Percentiles rank a stretch among this genome's conserved stretches.
Conservation (phyloP, 2,797 vertebrate species). For the Melanotaenia parkinsoni region DNA sequence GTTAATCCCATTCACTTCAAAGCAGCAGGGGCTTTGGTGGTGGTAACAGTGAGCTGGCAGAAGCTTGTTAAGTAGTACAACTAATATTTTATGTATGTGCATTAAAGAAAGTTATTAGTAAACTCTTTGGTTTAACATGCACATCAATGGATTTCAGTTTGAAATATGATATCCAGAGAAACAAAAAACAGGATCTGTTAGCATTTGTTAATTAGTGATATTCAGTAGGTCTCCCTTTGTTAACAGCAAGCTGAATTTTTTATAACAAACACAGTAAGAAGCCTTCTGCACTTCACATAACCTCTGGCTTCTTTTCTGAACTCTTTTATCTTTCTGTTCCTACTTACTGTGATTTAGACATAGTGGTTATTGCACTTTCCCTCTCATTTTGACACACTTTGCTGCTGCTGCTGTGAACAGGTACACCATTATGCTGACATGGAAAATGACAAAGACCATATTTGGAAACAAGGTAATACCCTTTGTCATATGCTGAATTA, state of each 20-base stretch:
- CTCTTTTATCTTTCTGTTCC: constrained; percentile 18
- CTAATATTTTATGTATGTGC: constrained; percentile 58
- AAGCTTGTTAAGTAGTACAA: constrained; percentile 35
- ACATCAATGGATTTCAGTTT: constrained; percentile 61
- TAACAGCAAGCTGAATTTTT: constrained; percentile 44
- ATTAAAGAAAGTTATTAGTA: constrained; percentile 63
- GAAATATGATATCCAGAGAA: constrained; percentile 52
- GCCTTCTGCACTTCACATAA: constrained; percentile 51
- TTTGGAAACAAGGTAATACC: constrained; percentile 53
- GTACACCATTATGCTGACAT: constrained; percentile 44
- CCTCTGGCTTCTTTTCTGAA: constrained; percentile 28
- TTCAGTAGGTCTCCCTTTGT: constrained; percentile 26
- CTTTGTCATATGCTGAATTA: constrained; percentile 44
- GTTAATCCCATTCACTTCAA: constrained; percentile 22
- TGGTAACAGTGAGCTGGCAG: constrained; percentile 26
- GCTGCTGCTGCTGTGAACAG: constrained; percentile 54
- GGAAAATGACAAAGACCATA: constrained; percentile 45
- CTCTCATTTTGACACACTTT: constrained; percentile 60
- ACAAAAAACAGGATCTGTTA: constrained; percentile 27
- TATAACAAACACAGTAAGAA: constrained; percentile 65
- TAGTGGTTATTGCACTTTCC: constrained; percentile 78
- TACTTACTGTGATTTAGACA: constrained; percentile 30
- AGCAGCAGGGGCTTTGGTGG: constrained; percentile 45
- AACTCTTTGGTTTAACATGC: constrained; percentile 86
- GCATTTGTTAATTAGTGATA: constrained; percentile 52